Base-by-base conservation (phyloP, 2,113 vertebrate genomes). In the Lophotis ruficrista region DNA sequence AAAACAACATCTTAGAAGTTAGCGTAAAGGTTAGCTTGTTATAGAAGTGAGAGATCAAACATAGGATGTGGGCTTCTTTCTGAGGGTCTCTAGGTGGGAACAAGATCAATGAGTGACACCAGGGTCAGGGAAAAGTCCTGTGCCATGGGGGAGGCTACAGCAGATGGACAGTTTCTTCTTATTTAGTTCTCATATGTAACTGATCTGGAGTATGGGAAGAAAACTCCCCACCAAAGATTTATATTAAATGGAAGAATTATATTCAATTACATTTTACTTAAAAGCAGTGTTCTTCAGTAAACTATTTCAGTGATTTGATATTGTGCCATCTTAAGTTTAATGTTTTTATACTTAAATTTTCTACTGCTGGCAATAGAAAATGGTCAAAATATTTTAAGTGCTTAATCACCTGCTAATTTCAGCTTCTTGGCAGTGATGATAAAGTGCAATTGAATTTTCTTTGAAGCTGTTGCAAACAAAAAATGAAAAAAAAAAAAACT, bases 371-470 rank as follows among this genome's bases (percentile, higher is more conserved):
- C 72, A 62, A 82, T 33, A 62, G 73, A 66, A 86, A 83, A 54
- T 45, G 33, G 48, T 89, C n/a, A 73, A 93, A 96, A 77, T 95
- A 69, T 91, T 95, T 86, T 66, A 91, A 65, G 53, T 60, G 41
- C 51, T 93, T 95, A 95, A 95, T 95, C 73, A 93, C 83, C 87
- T 95, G 66, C 25, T 91, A 62, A 79, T 96, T 91, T 96, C 37
- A 45, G 27, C 45, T 96, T 87, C 77, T 90, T 95, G 93, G 86
- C 88, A 93, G 58, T 51, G 77, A 88, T 92, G 94, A 88, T 86
- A 90, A 91, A 90, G 68, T 30, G 68, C 58, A 95, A 93, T 61
- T 90, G 86, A 90, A 87, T 93, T 90, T 69, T 85, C 72, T 90
- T 94, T 95, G 87, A 96, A 89, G 89, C 38, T 72, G 27, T 48